Evolutionary conservation across 2,888 invertebrate genomes (phyloP).

Genomic region (Ichneumoninae sp.): DNA sequence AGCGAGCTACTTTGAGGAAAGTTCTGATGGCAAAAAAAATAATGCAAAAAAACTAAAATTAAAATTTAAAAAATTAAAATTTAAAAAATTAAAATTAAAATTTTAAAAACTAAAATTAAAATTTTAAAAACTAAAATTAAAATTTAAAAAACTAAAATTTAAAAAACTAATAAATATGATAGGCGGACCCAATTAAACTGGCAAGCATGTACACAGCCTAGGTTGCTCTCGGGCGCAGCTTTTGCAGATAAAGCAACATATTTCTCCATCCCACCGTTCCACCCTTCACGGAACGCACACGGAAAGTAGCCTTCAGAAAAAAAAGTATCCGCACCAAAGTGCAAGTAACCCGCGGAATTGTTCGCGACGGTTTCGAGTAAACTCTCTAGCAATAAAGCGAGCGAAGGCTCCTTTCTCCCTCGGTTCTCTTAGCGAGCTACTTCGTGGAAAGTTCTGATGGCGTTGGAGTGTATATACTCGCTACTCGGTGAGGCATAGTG

Average conservation of each 20-base stretch:
- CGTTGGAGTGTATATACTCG: neutral
- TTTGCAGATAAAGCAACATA: neutral
- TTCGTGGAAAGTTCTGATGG: slow-evolving; percentile 16
- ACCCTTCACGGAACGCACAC: neutral
- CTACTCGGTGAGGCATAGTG: neutral
- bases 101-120: no score
- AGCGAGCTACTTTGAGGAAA: slow-evolving; percentile 12
- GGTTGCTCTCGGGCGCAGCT: neutral
- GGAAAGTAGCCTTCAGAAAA: neutral
- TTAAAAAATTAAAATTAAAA: neutral
- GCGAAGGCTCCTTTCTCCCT: slow-evolving; percentile 21
- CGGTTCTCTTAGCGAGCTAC: slow-evolving; percentile 9
- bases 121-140: no score
- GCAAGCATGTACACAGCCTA: neutral
- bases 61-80: no score
- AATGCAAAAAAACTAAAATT: neutral
- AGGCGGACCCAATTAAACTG: slow-evolving; percentile 48
- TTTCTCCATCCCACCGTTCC: neutral
- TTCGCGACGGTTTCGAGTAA: slow-evolving; percentile 5
- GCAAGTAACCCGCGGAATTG: slow-evolving; percentile 4
- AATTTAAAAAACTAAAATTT: slow-evolving; percentile 7
- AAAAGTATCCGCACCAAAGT: neutral
- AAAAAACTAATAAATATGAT: slow-evolving; percentile 25
- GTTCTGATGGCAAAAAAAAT: slow-evolving; percentile 9
- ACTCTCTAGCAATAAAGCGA: slow-evolving; percentile 12